These are phyloP conservation scores for Bostrychus sinensis DNA, from an alignment of 2,113 vertebrate species.

Conservation along the genomic window DNA sequence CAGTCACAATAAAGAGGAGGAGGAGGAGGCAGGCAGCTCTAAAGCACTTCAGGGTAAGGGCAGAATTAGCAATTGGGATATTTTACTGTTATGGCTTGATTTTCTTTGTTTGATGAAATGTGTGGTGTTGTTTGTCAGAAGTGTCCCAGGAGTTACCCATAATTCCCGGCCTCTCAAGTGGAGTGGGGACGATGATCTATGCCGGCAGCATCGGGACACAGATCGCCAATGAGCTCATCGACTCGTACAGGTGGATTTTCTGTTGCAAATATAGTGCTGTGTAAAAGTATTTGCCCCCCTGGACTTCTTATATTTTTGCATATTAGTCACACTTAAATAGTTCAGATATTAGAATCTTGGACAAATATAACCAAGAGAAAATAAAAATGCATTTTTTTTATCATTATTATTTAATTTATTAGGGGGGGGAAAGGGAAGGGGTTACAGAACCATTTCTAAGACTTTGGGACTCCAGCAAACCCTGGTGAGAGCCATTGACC, in stretches of 20 bases:
- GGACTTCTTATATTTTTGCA: no score
- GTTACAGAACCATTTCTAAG: no score
- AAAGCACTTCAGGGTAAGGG: slow-evolving; percentile 81
- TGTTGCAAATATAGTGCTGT: no score
- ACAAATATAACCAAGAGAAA: no score
- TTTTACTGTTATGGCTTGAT: neutral
- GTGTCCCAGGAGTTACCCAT: slow-evolving; percentile 72
- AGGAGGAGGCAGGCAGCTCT: slow-evolving; percentile 62
- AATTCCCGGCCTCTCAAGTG: slow-evolving; percentile 74
- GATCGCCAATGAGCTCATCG: slow-evolving; percentile 83
- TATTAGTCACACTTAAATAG: no score
- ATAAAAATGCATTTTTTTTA: no score
- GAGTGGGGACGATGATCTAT: slow-evolving; percentile 81
- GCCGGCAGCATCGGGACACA: slow-evolving; percentile 85
- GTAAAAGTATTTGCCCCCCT: no score
- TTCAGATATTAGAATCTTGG: no score
- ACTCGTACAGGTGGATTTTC: slow-evolving; percentile 79
- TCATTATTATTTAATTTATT: no score
- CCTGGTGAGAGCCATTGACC: no score
- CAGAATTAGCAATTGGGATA: neutral
- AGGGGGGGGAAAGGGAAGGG: no score
- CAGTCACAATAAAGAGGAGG: slow-evolving; percentile 35
- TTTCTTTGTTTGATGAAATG: neutral
- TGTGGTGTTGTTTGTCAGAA: slow-evolving; percentile 56
- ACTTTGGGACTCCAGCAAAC: no score